Base-by-base conservation (phyloP, 2,888 invertebrate genomes). In the Hemithea aestivaria region DNA sequence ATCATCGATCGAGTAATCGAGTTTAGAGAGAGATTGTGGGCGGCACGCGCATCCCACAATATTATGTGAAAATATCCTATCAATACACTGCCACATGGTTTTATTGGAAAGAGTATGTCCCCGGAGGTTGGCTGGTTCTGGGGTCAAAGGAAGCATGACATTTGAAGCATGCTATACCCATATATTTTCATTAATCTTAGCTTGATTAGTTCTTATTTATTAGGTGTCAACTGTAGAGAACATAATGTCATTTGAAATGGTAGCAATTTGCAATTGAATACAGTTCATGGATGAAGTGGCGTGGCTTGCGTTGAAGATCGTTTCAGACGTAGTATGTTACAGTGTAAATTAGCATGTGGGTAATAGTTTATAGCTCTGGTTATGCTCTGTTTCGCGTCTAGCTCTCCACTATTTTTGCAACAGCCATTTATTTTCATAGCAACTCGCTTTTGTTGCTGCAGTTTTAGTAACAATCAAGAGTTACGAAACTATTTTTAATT, bases 1-100 rank as follows among this genome's bases (percentile, higher is more conserved):
- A 87, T 87, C 81, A 85, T 85, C 77, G 79, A 58, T 73, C 70
- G 69, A 64, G 75, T 85, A 85, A 85, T 84, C 81, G 79, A 82
- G 80, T 84, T 82, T 82, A 76, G 78, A 78, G 74, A 73, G 67
- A 75, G 70, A 75, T 76, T 68, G 81, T 79, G 84, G 85, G 83
- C 80, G 82, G 74, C 53, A 50, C 66, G 70, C 69, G 73, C 74
- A 70, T 72, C 74, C 77, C 76, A 75, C 5, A 16, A 16, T 16
- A 16, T 16, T 71, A 73, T 75, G 74, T 73, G 81, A 77, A 73
- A 70, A 72, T 68, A 77, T 79, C 74, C 78, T 80, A 72, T 77
- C 58, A 62, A 66, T 73, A 73, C 16, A 16, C 5, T 16, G 62
- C 61, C 58, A 53, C 59, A 53, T 56, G 26, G 40, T 39, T 41